Evolutionary conservation across 2,113 vertebrate species (phyloP).

Genomic region (Panurus biarmicus): DNA sequence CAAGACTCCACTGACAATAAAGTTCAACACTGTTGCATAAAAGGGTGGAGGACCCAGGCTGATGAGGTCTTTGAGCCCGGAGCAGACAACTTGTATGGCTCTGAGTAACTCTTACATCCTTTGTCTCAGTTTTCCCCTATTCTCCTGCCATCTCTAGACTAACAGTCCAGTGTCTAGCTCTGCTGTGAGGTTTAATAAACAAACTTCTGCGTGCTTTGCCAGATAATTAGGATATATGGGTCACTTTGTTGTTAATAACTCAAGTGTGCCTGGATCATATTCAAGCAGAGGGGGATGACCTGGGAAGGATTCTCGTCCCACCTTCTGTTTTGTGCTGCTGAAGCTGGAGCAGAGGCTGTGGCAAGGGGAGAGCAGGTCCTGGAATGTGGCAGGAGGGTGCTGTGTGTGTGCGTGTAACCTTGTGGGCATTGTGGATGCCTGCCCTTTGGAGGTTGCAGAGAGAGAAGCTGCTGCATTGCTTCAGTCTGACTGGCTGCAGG

Average conservation of each 20-base stretch:
- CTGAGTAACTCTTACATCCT: neutral
- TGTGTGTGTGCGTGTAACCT: accelerated
- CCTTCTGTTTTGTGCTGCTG: neutral
- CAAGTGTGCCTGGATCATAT: neutral
- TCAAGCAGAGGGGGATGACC: neutral
- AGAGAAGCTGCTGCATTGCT: neutral
- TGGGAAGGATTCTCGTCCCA: neutral
- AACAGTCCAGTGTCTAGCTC: neutral
- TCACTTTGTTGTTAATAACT: neutral
- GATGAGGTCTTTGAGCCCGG: neutral
- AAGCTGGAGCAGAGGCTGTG: neutral
- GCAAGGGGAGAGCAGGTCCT: neutral
- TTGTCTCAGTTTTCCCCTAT: neutral
- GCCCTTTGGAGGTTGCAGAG: accelerated
- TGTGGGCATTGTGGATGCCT: accelerated
- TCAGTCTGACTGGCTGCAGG: neutral
- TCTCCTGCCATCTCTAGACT: constrained; percentile 1
- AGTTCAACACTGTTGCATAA: neutral
- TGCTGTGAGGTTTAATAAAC: neutral
- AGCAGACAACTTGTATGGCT: neutral
- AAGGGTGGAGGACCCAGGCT: neutral
- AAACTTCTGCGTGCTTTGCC: neutral
- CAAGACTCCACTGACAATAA: neutral
- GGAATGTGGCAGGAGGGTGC: neutral
- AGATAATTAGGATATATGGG: neutral